Percentiles rank a stretch among this genome's conserved stretches.
Conservation (phyloP, 2,113 vertebrate genomes). For the Mastomys natalensis region DNA sequence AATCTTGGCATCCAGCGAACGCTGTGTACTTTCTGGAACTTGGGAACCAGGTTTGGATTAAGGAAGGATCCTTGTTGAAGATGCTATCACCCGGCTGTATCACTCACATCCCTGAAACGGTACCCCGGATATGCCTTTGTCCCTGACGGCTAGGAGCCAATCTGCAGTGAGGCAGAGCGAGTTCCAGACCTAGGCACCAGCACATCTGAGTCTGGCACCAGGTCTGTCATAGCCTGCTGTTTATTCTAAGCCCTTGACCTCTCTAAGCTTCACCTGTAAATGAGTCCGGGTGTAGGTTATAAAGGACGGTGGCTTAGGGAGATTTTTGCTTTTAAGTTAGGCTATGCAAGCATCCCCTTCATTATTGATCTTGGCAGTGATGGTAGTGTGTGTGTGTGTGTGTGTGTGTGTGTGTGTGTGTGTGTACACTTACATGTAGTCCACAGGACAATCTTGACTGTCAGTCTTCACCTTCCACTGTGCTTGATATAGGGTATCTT, state of each 20-base stretch:
- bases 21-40: constrained; percentile 67
- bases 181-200: not conserved
- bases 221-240: not conserved
- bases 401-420: not conserved
- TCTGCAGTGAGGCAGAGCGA: not conserved
- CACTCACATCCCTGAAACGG: not conserved
- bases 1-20: constrained; percentile 81
- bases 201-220: constrained; percentile 12
- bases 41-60: constrained; percentile 69
- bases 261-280: not conserved
- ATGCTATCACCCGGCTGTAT: not conserved
- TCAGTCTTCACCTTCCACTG: not conserved
- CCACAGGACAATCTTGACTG: too few species aligned
- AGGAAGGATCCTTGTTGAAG: constrained; percentile 71
- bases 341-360: rapidly evolving
- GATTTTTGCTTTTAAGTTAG: not conserved
- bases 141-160: not conserved
- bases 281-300: not conserved
- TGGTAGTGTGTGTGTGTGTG: not conserved
- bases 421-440: not conserved
- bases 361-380: not conserved
- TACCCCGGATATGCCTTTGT: not conserved
- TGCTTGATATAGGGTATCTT: not conserved
- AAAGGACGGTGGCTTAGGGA: not conserved
- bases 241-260: constrained; percentile 2